Evolutionary conservation across 2,888 invertebrate species (phyloP), one percentile per base, ranked within the genome.

Genomic region (Taphrorychus bicolor): DNA sequence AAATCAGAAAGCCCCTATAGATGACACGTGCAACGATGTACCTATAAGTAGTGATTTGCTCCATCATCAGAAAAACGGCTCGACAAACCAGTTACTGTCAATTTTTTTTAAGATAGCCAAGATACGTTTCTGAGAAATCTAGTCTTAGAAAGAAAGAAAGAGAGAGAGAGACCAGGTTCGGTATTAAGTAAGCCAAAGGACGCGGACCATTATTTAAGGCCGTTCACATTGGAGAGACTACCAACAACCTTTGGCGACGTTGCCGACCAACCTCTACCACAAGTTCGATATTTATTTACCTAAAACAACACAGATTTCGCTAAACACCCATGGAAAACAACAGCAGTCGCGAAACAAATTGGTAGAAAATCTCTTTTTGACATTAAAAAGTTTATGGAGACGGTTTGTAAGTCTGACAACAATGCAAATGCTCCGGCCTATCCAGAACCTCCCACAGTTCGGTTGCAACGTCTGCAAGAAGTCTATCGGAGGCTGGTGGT

Each of bases 381-480:
- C n/a, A n/a, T n/a, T n/a, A 7, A 45, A 16, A 16, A n/a, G 48
- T 48, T 48, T 48, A n/a, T 32, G 32, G 32, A 9, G 32, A 32
- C 32, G 11, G 11, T 9, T 32, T 32, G 3, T 11, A 54, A 22
- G 32, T 1, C 18, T 23, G 42, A 40, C 66, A 66, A 66, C 66
- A 60, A 1, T 49, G 66, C 32, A 52, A n/a, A n/a, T 5, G 22
- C 22, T 59, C 23, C 32, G 42, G 14, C 21, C 40, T 56, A 58
- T 66, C 66, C 66, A 48, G 60, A 66, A 66, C 66, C 66, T 66
- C 66, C 66, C 66, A 66, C 66, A 66, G 66, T 48, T 22, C 56
- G 66, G 23, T 53, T 54, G 66, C 56, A 56, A 52, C 57, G 66
- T 66, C 66, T 66, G 60, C 66, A 66, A 66, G 59, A 60, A 66